Base-by-base conservation (phyloP, 2,888 invertebrate species). In the Drosophila nigritarsus region DNA sequence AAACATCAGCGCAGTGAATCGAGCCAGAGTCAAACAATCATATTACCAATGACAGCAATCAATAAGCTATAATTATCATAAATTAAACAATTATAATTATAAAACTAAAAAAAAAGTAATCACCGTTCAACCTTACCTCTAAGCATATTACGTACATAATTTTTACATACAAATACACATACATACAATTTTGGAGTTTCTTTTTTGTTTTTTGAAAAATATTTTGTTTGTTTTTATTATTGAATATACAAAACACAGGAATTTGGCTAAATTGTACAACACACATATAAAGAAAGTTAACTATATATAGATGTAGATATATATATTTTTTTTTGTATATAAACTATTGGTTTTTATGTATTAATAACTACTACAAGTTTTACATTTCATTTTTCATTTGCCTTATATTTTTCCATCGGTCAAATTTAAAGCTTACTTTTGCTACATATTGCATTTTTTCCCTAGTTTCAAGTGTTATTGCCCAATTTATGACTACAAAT, bases 251-350 rank as follows among this genome's bases (percentile, higher is more conserved):
- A 86, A 80, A 85, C 85, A 86, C 89, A 88, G 72, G 71, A 89
- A 86, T 84, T 86, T 90, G 80, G 89, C 85, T 86, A 86, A 80
- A 86, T 77, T 80, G 67, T 90, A 90, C 90, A 86, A 86, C 85
- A 86, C 90, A 90, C 85, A 90, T 82, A 82, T 74, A 84, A 40
- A 74, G 29, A 73, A 40, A 69, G 66, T 71, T 69, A 65, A 73
- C 45, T 45, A 66, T 63, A 68, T 65, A 86, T 79, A 69, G 61
- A 61, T 77, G 67, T 73, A 74, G 56, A 63, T 24, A 15, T 32
- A 40, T 38, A 68, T 64, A 65, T 36, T 15, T 34, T 53, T 53
- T 20, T 53, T 68, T 72, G 63, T 73, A 73, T 73, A 87, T 78
- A 84, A 74, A 69, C 88, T 84, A 85, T 72, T 78, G 42, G 59